Evolutionary conservation across 2,113 vertebrate species (phyloP), one percentile per base, ranked within the genome.

Genomic region (Eurypyga helias): DNA sequence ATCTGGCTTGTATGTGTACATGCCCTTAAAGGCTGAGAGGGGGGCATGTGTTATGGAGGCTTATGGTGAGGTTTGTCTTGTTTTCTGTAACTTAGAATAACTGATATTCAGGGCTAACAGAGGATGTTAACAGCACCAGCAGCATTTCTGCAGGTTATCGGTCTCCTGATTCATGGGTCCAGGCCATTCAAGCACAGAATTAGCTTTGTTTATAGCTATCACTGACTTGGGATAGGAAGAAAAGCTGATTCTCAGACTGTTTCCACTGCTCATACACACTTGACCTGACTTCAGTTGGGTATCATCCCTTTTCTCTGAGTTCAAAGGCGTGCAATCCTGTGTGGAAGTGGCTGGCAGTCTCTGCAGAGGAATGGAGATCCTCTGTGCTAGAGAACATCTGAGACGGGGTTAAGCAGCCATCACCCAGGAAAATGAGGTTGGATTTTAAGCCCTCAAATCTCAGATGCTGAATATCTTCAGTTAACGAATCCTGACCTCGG

Each of bases 371-470:
- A 24, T 4, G 55, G 76, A 69, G 55, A 49, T 81, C 29, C 43
- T 93, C 60, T 86, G 25, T 83, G 90, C 81, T 69, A 21, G 48
- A 79, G 70, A 28, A 55, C 49, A 64, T 58, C 64, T 83, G 34
- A 78, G 43, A 55, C 66, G 36, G 36, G 86, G 89, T 95, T 90
- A 87, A 91, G 89, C 61, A 79, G 77, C 72, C n/a, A 7, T 85
- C 66, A 91, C 70, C 31, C 49, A 58, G 81, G 86, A 93, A 96
- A 95, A 96, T 93, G 80, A 97, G 70, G 86, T 7, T 91, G 80
- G 36, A 65, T 94, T 93, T 96, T 89, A 91, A 97, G 81, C 87
- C 83, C 48, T 92, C 66, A 57, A 87, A 77, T 67, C 86, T 96
- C 70, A 76, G 91, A 79, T 83, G 72, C 46, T 65, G 73, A 95